These are phyloP conservation scores for Strix uralensis DNA, from an alignment of 2,113 vertebrate genomes.

Conservation along the genomic window DNA sequence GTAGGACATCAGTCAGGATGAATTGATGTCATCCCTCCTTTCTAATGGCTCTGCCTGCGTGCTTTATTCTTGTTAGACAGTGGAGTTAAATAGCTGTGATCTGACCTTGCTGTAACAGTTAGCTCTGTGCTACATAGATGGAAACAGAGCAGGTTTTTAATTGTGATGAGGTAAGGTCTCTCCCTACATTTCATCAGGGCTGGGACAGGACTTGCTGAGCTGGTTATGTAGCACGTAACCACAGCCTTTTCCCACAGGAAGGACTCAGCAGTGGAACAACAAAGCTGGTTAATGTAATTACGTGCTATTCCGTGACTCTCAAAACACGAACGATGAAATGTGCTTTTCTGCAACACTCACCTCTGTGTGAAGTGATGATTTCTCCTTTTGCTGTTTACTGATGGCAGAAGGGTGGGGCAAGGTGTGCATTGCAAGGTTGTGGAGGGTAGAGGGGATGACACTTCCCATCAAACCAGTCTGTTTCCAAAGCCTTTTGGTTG, in stretches of 20 bases:
- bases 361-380: background rate
- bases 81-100: slow-evolving; percentile 19
- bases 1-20: background rate
- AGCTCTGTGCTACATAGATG: background rate
- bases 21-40: background rate
- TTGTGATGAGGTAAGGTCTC: slow-evolving; percentile 13
- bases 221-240: slow-evolving; percentile 24
- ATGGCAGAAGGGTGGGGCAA: background rate
- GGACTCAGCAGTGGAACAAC: background rate
- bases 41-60: background rate
- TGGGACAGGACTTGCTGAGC: slow-evolving; percentile 15
- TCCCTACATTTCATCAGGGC: background rate
- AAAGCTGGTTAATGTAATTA: background rate
- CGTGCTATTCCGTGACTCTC: background rate
- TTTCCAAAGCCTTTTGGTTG: background rate
- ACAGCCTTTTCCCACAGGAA: slow-evolving; percentile 48
- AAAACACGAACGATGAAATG: background rate
- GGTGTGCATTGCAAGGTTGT: background rate
- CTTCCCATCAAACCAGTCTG: background rate
- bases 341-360: background rate
- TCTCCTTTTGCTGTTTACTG: background rate
- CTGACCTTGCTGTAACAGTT: background rate
- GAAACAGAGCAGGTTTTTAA: slow-evolving; percentile 44
- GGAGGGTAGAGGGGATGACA: background rate
- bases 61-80: background rate